Evolutionary conservation across 2,888 invertebrate genomes (phyloP).

Genomic region (Pyrocoelia pectoralis): DNA sequence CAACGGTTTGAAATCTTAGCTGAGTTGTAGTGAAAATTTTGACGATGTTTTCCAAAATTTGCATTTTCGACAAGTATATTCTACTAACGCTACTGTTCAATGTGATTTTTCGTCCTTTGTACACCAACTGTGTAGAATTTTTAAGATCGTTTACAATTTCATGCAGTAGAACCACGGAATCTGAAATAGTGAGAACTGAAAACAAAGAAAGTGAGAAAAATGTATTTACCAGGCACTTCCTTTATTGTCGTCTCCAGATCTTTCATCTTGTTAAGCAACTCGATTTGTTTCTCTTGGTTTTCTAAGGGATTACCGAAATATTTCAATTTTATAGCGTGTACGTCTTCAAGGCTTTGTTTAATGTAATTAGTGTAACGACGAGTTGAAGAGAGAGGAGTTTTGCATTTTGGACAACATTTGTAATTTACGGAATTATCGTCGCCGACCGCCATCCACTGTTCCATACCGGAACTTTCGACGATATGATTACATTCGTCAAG

Average conservation of each 20-base stretch:
- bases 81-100: conserved; percentile 37
- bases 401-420: conserved; percentile 67
- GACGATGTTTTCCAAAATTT: conserved; percentile 42
- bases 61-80: conserved; percentile 39
- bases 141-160: conserved; percentile 6
- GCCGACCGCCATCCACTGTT: conserved; percentile 54
- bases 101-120: conserved; percentile 33
- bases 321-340: conserved; percentile 59
- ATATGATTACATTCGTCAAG: conserved; percentile 65
- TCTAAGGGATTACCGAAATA: conserved; percentile 56
- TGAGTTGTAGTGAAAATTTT: conserved; percentile 28
- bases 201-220: too few species aligned
- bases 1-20: conserved; percentile 9
- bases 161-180: too few species aligned
- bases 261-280: conserved; percentile 24
- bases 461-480: conserved; percentile 61
- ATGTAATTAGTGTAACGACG: conserved; percentile 66
- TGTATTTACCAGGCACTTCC: too few species aligned
- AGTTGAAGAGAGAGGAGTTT: conserved; percentile 66
- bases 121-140: conserved; percentile 20
- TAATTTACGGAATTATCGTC: conserved; percentile 45
- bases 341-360: conserved; percentile 56
- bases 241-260: conserved; percentile 5
- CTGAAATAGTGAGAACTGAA: too few species aligned
- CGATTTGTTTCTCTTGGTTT: conserved; percentile 46